Base-by-base conservation (phyloP, 2,888 invertebrate genomes). In the Aelia acuminata region DNA sequence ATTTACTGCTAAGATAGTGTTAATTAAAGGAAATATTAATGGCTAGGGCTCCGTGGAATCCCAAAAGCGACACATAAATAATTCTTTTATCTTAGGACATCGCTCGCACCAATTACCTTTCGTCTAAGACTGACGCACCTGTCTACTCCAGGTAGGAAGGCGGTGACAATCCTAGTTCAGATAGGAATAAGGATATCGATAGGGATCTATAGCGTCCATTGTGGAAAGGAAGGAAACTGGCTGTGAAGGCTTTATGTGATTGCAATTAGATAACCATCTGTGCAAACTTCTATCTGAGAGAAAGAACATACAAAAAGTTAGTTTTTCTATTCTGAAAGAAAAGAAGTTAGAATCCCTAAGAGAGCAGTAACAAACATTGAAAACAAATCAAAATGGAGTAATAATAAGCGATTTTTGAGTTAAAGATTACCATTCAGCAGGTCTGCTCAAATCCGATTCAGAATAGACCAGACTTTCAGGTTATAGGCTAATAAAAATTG, bases 21-120 rank as follows among this genome's bases (percentile, higher is more conserved):
- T 87, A 87, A 87, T 87, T 87, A 87, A 63, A 63, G 87, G 48
- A 87, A 57, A 87, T 80, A 80, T 80, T 80, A 80, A 80, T 80
- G 80, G 80, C 80, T 43, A 13, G 43, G 80, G 80, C 80, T 80
- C 80, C 3, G 80, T n/a, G 80, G 80, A 80, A 80, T 80, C 80
- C 80, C 80, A 43, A 80, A 80, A 39, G 13, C n/a, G 80, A 47
- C 43, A 80, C 80, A 80, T 80, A 80, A 80, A 80, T 80, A 80
- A 80, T 80, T 80, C 80, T 80, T 80, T 80, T 80, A 80, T 80
- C 80, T 80, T 8, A 47, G 43, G 80, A 80, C 80, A 80, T 80
- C 80, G 80, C 80, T 80, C 80, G 80, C 43, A 80, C 80, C 80
- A 80, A 80, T 80, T 80, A 80, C 43, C 80, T 47, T 80, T 80